Base-by-base conservation (phyloP, 2,797 vertebrate genomes). In the Linurgus olivaceus region DNA sequence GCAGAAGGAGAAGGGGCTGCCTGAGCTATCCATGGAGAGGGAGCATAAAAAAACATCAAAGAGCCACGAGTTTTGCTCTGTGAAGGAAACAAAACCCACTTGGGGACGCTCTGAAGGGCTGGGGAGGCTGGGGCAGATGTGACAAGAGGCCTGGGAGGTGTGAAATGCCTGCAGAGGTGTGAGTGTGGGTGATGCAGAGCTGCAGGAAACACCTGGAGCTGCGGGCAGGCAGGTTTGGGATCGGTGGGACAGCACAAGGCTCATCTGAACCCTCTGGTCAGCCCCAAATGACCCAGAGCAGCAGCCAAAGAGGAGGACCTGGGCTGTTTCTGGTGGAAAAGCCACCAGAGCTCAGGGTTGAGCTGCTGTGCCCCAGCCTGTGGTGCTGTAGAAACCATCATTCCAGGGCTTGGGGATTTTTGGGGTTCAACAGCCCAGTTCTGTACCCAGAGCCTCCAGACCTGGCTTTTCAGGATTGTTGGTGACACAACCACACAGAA, bases 1-100 rank as follows among this genome's bases (percentile, higher is more conserved):
- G 42, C 96, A 92, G 95, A 84, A 90, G 92, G 86, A 92, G 91
- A 75, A 95, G 82, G 88, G 66, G 70, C 73, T 92, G 94, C 83
- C 93, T 88, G 83, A 95, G 86, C 86, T 80, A 50, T 3, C 9
- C 52, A 2, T 17, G 13, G 73, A 54, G 70, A 75, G 52, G 47
- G 65, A 86, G 42, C 35, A 17, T 52, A 16, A n/a, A 33, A 67
- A 57, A 16, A 47, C 16, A 25, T 2, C 29, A 51, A 40, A 19
- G 2, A 44, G 26, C 23, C 4, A 0, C 13, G 70, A 63, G 35
- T 61, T 65, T 24, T 52, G 61, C 73, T 84, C 76, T 68, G 52
- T 3, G 3, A 23, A 67, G 89, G 77, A 59, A 83, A 19, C 16
- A 10, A 40, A 90, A 37, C 33, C 0, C 3, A 2, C 1, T 1